Base-by-base conservation (phyloP, 92 coral and sea anemone genomes). In the Siderastrea radians region DNA sequence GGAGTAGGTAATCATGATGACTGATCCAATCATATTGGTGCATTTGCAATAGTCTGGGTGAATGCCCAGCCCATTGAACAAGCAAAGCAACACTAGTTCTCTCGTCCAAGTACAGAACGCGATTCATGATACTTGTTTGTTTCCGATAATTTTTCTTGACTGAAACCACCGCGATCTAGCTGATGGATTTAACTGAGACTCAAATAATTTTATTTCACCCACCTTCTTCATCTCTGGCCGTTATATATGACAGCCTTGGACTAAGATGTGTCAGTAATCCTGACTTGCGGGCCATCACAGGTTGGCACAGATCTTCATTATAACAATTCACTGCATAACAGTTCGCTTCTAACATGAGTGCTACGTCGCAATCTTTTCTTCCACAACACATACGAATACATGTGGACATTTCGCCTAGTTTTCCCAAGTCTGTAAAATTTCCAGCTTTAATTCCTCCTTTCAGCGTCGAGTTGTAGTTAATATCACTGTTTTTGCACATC, bases 151-250 rank as follows among this genome's bases (percentile, higher is more conserved):
- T 26, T 26, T 26, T 26, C 38, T 26, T 0, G 38, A 26, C 38
- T 26, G 38, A 26, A 26, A 26, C 38, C 38, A 26, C 38, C 38
- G 38, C 38, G 38, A 26, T 26, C 38, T 26, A 26, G 38, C 38
- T 26, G 38, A 26, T 26, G 4, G 6, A 74, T 5, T 8, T 54
- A 12, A 7, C 15, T 7, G 45, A 10, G 59, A 14, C 79, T 13
- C 11, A 74, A 8, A n/a, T 17, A 43, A 0, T 11, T 5, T 26
- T 3, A 19, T 43, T 2, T 61, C 14, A 78, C 93, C 8, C 8
- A 97, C 99, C 99, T 94, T 97, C 99, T 81, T 97, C 99, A 46
- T 93, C 96, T 61, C 99, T 85, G 74, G 98, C 96, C 49, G 99
- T 97, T 48, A 97, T 97, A 72, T 90, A 97, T 3, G 99, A 97